Evolutionary conservation across 2,888 invertebrate species (phyloP).

Genomic region (Eurytoma adleriae): DNA sequence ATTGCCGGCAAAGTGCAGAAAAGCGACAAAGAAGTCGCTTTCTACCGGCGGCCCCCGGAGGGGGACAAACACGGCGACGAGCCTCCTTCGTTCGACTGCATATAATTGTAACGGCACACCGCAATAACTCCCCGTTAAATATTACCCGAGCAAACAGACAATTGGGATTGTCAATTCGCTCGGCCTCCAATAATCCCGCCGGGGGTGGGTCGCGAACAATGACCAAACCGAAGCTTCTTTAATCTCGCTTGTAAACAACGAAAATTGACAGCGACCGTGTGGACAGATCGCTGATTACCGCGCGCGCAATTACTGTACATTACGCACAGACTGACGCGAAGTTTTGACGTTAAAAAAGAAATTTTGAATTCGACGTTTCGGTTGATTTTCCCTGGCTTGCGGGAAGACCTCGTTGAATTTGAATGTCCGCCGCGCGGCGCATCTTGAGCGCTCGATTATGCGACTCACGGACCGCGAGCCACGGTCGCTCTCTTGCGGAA

Average conservation of each 20-base stretch:
- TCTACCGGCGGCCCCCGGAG: not conserved
- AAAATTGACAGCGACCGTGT: too few species aligned
- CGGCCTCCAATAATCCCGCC: too few species aligned
- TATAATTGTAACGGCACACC: slow-evolving; percentile 8
- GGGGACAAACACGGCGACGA: not conserved
- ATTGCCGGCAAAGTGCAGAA: slow-evolving; percentile 37
- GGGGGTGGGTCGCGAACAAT: too few species aligned
- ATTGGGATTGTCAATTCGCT: not conserved
- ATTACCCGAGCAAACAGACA: not conserved
- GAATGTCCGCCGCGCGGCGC: slow-evolving; percentile 28
- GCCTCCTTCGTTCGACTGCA: slow-evolving; percentile 4
- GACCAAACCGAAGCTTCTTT: too few species aligned
- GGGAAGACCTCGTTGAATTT: slow-evolving; percentile 27
- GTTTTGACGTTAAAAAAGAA: too few species aligned
- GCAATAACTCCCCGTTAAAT: slow-evolving; percentile 5
- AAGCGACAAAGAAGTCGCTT: slow-evolving; percentile 22
- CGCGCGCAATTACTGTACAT: too few species aligned
- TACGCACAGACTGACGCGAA: too few species aligned
- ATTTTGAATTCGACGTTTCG: slow-evolving; percentile 23
- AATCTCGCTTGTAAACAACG: too few species aligned
- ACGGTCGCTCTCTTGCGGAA: not conserved
- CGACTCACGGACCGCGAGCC: slow-evolving; percentile 13
- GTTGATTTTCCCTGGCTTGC: slow-evolving; percentile 39
- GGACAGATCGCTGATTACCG: too few species aligned
- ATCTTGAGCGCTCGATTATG: slow-evolving; percentile 36